These are phyloP conservation scores for Gavia stellata DNA, from an alignment of 2,113 vertebrate genomes.

Conservation along the genomic window DNA sequence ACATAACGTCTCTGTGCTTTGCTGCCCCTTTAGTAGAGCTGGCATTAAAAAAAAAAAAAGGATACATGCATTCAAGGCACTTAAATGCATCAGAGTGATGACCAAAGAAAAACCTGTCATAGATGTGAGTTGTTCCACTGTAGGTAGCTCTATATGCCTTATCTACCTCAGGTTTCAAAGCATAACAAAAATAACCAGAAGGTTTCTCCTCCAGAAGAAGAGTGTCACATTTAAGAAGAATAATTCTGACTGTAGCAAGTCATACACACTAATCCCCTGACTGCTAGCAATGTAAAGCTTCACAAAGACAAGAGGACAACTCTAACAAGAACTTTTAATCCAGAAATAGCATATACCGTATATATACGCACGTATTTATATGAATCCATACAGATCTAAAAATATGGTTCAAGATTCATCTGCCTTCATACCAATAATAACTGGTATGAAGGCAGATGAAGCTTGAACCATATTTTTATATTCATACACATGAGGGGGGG, in stretches of 20 bases:
- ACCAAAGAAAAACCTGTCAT: neutral
- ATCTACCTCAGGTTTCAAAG: neutral
- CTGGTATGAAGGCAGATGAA: neutral
- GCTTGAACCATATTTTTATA: neutral
- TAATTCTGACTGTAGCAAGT: neutral
- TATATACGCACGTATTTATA: neutral
- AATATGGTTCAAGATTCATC: neutral
- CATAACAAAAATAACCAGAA: neutral
- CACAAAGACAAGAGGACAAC: neutral
- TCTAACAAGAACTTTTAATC: neutral
- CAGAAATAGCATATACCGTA: neutral
- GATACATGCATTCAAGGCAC: neutral
- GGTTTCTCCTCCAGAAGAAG: neutral
- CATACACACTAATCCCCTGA: neutral
- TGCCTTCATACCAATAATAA: too few relatives aligned
- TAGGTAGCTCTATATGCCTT: neutral
- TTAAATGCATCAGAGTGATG: neutral
- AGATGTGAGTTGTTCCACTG: neutral
- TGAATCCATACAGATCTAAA: neutral
- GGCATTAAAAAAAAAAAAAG: fast-evolving
- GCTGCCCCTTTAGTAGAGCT: neutral
- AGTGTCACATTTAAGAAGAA: neutral
- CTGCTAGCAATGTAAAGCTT: neutral
- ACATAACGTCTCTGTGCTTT: neutral
- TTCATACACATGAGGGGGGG: fast-evolving